Evolutionary conservation across 2,888 invertebrate genomes (phyloP).

Genomic region (Cosmia pyralina): DNA sequence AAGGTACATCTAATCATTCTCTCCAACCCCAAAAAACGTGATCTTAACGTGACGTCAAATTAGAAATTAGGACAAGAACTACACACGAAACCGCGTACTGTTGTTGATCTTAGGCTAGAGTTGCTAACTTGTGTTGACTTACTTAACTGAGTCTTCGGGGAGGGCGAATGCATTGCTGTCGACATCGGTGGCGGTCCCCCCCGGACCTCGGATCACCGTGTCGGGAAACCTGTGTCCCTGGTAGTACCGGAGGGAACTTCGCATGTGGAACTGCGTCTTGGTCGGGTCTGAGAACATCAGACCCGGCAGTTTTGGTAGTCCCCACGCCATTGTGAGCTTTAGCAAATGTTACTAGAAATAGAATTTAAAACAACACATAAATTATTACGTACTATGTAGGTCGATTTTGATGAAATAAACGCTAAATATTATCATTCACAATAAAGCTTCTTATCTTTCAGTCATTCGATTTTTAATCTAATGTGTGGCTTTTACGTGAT

Average conservation of each 20-base stretch:
- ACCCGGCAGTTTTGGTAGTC: constrained; percentile 93
- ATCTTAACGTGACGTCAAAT: constrained; percentile 20
- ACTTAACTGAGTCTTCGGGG: constrained; percentile 89
- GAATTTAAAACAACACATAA: background rate
- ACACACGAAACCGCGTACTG: background rate
- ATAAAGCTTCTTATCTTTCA: too few species aligned
- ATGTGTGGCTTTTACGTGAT: too few species aligned
- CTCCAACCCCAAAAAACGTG: constrained; percentile 22
- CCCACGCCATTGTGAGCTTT: constrained; percentile 85
- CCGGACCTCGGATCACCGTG: constrained; percentile 89
- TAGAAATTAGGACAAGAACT: constrained; percentile 22
- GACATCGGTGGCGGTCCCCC: constrained; percentile 90
- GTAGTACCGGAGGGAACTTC: constrained; percentile 91
- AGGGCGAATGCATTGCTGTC: constrained; percentile 91
- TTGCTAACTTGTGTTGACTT: constrained; percentile 62
- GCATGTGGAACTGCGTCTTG: constrained; percentile 90
- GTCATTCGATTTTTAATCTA: too few species aligned
- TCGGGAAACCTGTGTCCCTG: constrained; percentile 92
- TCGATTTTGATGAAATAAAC: too few species aligned
- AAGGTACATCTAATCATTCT: background rate
- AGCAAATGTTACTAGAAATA: background rate
- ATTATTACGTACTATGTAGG: background rate
- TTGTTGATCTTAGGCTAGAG: constrained; percentile 38
- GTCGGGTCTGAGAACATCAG: constrained; percentile 92
- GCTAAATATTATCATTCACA: too few species aligned